Evolutionary conservation across 2,888 invertebrate genomes (phyloP).

Genomic region (Criorhina ranunculi): DNA sequence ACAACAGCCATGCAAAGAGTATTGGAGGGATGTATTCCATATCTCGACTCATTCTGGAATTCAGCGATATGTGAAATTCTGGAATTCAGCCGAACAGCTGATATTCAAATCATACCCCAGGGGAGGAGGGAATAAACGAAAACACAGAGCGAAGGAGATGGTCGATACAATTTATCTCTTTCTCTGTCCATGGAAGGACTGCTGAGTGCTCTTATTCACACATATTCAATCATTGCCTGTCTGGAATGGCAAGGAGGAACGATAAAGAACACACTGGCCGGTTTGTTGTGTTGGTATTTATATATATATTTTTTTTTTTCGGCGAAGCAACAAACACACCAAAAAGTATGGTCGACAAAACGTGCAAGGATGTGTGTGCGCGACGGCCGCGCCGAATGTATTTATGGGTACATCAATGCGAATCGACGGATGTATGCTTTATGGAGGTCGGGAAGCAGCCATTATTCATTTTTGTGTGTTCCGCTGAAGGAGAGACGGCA

Average conservation of each 20-base stretch:
- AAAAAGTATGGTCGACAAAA: slow-evolving; percentile 46
- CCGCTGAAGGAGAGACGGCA: slow-evolving; percentile 67
- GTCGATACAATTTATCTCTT: slow-evolving; percentile 64
- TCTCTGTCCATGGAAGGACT: slow-evolving; percentile 71
- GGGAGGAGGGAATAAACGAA: slow-evolving; percentile 16
- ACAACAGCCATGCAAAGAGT: background rate
- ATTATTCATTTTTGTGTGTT: slow-evolving; percentile 83
- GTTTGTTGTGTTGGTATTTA: slow-evolving; percentile 56
- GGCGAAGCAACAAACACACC: slow-evolving; percentile 20
- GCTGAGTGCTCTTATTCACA: slow-evolving; percentile 75
- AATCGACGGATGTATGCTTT: slow-evolving; percentile 82
- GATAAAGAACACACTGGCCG: slow-evolving; percentile 40
- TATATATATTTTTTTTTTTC: too few species aligned
- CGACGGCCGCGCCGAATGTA: slow-evolving; percentile 76
- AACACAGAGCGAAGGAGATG: slow-evolving; percentile 51
- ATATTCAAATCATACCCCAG: slow-evolving; percentile 30
- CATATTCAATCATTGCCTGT: slow-evolving; percentile 74
- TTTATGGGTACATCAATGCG: slow-evolving; percentile 82
- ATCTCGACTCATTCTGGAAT: slow-evolving; percentile 46
- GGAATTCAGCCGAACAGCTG: slow-evolving; percentile 75
- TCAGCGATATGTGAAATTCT: slow-evolving; percentile 62
- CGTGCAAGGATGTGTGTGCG: slow-evolving; percentile 70
- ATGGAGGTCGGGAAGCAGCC: slow-evolving; percentile 83
- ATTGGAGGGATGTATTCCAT: slow-evolving; percentile 6
- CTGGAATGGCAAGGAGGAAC: slow-evolving; percentile 60